Evolutionary conservation across 2,797 vertebrate genomes (phyloP).

Genomic region (Meriones psammophilus): DNA sequence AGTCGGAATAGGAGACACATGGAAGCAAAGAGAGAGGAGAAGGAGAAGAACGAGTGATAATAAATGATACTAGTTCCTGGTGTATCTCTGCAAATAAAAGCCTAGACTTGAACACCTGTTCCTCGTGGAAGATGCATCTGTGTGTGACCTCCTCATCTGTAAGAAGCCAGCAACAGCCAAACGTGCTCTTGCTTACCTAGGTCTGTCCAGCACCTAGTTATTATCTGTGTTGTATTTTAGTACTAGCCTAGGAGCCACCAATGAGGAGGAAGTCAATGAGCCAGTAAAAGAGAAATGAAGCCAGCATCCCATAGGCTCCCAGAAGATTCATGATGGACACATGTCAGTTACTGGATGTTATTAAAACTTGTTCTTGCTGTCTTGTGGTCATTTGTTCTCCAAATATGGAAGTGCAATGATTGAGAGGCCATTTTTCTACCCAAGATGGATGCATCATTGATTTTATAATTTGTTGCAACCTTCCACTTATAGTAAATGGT

Average conservation of each 20-base stretch:
- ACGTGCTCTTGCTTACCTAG: neutral
- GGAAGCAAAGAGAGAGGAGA: neutral
- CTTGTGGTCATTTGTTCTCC: neutral
- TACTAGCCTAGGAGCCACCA: neutral
- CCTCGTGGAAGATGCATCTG: fast-evolving
- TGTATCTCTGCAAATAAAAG: fast-evolving
- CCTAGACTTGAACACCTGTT: neutral
- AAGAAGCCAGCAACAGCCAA: fast-evolving
- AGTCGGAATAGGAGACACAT: neutral
- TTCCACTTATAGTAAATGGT: slow-evolving; percentile 78
- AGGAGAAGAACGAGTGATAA: fast-evolving
- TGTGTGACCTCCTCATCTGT: fast-evolving
- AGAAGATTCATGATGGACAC: fast-evolving
- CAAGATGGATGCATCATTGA: slow-evolving; percentile 64
- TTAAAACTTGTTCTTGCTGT: neutral
- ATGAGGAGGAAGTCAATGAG: neutral
- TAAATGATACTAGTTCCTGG: neutral
- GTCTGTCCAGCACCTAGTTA: neutral
- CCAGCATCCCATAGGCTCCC: fast-evolving
- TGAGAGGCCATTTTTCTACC: slow-evolving; percentile 16
- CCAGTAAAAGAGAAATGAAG: neutral
- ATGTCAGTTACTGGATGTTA: neutral
- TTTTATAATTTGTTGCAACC: slow-evolving; percentile 81
- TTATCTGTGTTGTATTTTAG: neutral
- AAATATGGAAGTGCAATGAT: slow-evolving; percentile 29